These are phyloP conservation scores for Achlya flavicornis DNA, from an alignment of 2,888 invertebrate species.

Conservation along the genomic window DNA sequence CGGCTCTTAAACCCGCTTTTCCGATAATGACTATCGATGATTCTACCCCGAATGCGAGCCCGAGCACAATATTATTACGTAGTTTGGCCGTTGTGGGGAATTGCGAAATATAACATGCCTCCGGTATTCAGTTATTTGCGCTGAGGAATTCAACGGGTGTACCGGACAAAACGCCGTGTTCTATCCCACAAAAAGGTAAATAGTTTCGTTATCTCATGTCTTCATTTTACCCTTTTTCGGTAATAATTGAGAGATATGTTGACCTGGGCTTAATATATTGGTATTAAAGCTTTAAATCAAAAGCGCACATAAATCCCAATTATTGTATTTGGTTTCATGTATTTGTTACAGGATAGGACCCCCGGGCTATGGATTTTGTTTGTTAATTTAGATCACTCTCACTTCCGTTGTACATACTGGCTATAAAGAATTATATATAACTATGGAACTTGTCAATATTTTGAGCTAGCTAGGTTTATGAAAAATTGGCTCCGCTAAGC, in stretches of 20 bases:
- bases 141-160: slow-evolving; percentile 50
- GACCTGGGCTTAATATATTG: not conserved
- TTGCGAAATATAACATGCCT: slow-evolving; percentile 74
- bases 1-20: slow-evolving; percentile 81
- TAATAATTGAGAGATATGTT: not conserved
- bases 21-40: slow-evolving; percentile 84
- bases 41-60: slow-evolving; percentile 73
- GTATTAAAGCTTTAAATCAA: slow-evolving; percentile 21
- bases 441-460: too few relatives aligned
- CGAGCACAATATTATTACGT: slow-evolving; percentile 81
- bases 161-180: slow-evolving; percentile 25
- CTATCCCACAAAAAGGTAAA: slow-evolving; percentile 10
- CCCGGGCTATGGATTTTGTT: slow-evolving; percentile 37
- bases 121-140: slow-evolving; percentile 68
- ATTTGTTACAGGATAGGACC: slow-evolving; percentile 39
- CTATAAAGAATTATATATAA: not conserved
- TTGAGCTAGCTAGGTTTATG: too few relatives aligned
- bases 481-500: too few relatives aligned
- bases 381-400: slow-evolving; percentile 27
- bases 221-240: not conserved
- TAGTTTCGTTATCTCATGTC: not conserved
- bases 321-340: slow-evolving; percentile 39
- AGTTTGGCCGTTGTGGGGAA: slow-evolving; percentile 73
- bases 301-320: slow-evolving; percentile 42
- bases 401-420: not conserved